phyloP scores from a whole-genome alignment of 2,888 invertebrate genomes.

The Monopis laevigella region DNA sequence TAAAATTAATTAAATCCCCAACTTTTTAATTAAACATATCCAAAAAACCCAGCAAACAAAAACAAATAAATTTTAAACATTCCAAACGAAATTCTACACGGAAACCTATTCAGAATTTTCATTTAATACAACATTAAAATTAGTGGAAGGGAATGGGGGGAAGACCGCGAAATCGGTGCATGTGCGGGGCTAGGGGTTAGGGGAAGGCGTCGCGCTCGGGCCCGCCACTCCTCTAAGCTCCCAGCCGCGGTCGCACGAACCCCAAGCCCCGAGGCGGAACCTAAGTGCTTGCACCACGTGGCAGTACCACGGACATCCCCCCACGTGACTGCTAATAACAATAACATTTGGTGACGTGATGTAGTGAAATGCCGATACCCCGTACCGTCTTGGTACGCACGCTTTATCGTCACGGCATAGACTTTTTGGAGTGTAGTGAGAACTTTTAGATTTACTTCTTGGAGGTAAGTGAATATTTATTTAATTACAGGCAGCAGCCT shows the following conservation, averaged over 20 bases:
- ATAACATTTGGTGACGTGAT: too few species aligned
- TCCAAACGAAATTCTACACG: conserved; percentile 5
- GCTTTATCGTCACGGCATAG: too few species aligned
- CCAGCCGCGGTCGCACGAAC: conserved; percentile 60
- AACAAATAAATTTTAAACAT: not conserved
- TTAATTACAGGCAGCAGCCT: too few species aligned
- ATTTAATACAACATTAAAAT: conserved; percentile 14
- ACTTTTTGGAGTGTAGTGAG: too few species aligned
- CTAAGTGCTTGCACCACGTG: conserved; percentile 30
- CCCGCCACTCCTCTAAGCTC: conserved; percentile 55
- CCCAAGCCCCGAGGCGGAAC: conserved; percentile 61
- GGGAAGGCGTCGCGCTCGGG: conserved; percentile 25
- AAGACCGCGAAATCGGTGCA: conserved; percentile 56
- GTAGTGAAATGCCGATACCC: too few species aligned
- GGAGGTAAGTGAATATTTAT: too few species aligned
- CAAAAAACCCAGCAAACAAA: too few species aligned
- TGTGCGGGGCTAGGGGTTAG: conserved; percentile 29
- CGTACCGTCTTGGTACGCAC: too few species aligned
- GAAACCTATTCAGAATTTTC: conserved; percentile 11
- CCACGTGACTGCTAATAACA: conserved; percentile 7
- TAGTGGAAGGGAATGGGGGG: conserved; percentile 20
- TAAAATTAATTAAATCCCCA: too few species aligned
- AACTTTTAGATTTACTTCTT: too few species aligned
- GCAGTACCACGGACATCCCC: conserved; percentile 2
- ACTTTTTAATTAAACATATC: too few species aligned